Conservation (phyloP, 2,888 invertebrate species). For the Athalia circularis region DNA sequence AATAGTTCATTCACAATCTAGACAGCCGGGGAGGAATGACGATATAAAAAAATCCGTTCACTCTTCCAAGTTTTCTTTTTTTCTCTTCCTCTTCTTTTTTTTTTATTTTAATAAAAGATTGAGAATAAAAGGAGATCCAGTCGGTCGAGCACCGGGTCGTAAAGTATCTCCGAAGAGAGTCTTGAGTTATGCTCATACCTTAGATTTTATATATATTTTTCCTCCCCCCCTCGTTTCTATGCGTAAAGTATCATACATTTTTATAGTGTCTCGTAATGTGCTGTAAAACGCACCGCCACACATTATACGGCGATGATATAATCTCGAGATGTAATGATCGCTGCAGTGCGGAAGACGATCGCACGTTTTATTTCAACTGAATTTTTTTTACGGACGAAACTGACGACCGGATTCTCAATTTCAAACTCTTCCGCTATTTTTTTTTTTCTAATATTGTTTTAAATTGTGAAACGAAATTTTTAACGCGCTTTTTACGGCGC, state of each 20-base stretch:
- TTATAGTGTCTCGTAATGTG: conserved; percentile 67
- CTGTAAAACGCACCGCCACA: conserved; percentile 68
- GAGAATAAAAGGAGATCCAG: conserved; percentile 63
- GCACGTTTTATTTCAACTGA: neutral
- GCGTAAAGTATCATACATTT: conserved; percentile 57
- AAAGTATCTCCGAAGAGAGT: conserved; percentile 60
- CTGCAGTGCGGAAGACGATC: conserved; percentile 17
- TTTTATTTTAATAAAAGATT: neutral
- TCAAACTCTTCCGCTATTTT: too few species aligned
- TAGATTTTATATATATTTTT: neutral
- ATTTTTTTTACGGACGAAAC: conserved; percentile 38
- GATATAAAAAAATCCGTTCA: too few species aligned
- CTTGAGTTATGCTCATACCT: conserved; percentile 62
- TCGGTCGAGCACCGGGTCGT: conserved; percentile 58
- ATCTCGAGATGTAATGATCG: conserved; percentile 57
- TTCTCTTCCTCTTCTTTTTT: neutral
- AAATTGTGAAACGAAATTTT: too few species aligned
- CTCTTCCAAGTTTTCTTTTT: too few species aligned
- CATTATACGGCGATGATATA: conserved; percentile 68
- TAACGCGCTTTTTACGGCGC: too few species aligned
- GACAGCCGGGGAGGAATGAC: neutral
- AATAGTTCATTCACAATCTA: neutral
- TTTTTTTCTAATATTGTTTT: too few species aligned
- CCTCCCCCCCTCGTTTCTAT: neutral
- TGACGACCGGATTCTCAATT: neutral